Evolutionary conservation across 2,888 invertebrate genomes (phyloP).

Genomic region (Prionchulus punctatus): DNA sequence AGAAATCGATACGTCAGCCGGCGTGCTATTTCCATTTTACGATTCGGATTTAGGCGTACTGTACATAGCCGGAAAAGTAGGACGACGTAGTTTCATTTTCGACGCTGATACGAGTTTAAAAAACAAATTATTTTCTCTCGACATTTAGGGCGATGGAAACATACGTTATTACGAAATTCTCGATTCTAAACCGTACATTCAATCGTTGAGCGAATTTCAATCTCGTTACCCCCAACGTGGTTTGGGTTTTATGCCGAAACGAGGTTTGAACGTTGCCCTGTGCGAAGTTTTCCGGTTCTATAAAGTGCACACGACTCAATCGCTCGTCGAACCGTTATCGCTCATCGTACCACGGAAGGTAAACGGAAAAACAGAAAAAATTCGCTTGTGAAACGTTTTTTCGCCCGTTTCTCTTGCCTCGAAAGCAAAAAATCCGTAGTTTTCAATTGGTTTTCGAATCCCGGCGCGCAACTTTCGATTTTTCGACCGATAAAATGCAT

Average conservation of each 20-base stretch:
- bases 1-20: constrained; percentile 52
- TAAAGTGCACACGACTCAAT: constrained; percentile 53
- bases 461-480: background rate
- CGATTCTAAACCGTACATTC: constrained; percentile 78
- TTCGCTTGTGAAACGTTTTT: background rate
- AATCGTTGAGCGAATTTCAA: constrained; percentile 91
- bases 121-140: background rate
- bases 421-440: background rate
- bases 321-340: constrained; percentile 74
- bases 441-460: background rate
- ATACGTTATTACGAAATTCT: constrained; percentile 86
- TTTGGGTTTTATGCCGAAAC: constrained; percentile 75
- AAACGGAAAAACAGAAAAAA: constrained; percentile 14
- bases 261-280: constrained; percentile 78
- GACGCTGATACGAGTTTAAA: constrained; percentile 4
- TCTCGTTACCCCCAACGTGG: constrained; percentile 94
- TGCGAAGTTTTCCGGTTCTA: constrained; percentile 92
- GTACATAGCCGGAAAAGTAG: constrained; percentile 74
- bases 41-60: constrained; percentile 88
- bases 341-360: constrained; percentile 93
- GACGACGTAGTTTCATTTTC: constrained; percentile 7
- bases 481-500: too few relatives aligned
- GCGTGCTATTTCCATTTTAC: constrained; percentile 88
- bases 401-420: background rate
- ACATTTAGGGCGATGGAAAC: constrained; percentile 67